These are phyloP conservation scores for Heliocidaris erythrogramma DNA, from an alignment of 35 echinoderm and acorn worm genomes.

Conservation along the genomic window DNA sequence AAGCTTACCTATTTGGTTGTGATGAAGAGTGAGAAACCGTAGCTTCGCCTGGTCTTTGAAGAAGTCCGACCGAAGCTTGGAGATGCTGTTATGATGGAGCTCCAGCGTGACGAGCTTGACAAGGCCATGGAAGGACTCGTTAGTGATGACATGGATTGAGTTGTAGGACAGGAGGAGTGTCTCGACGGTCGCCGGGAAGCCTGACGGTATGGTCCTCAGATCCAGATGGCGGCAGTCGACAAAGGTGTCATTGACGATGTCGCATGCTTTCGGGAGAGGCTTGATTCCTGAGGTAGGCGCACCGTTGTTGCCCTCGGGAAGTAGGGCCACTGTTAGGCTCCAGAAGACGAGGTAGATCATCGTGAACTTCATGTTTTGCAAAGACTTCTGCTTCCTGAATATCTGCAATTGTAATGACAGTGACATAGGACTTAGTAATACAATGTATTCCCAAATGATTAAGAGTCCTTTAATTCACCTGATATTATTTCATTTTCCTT, in stretches of 20 bases:
- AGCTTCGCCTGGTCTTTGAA: conserved; percentile 65
- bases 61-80: conserved; percentile 37
- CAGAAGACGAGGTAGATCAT: neutral
- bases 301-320: neutral
- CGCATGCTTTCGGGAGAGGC: conserved; percentile 27
- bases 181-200: conserved; percentile 54
- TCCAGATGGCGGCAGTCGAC: conserved; percentile 72
- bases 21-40: conserved; percentile 30
- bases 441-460: neutral
- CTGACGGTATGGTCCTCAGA: conserved; percentile 52
- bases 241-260: conserved; percentile 48
- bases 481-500: neutral
- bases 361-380: neutral
- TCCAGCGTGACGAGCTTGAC: conserved; percentile 58
- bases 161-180: conserved; percentile 66
- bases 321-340: neutral
- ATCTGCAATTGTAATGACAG: neutral
- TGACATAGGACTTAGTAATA: neutral
- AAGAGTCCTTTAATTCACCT: neutral
- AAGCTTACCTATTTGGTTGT: conserved; percentile 65
- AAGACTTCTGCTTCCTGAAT: neutral
- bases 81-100: conserved; percentile 66
- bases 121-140: conserved; percentile 62
- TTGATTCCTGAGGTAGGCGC: neutral
- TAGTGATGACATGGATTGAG: conserved; percentile 33